Evolutionary conservation across 64 coral and sea anemone species (phyloP), one percentile per base, ranked within the genome.

Genomic region (Stichodactyla mertensii): DNA sequence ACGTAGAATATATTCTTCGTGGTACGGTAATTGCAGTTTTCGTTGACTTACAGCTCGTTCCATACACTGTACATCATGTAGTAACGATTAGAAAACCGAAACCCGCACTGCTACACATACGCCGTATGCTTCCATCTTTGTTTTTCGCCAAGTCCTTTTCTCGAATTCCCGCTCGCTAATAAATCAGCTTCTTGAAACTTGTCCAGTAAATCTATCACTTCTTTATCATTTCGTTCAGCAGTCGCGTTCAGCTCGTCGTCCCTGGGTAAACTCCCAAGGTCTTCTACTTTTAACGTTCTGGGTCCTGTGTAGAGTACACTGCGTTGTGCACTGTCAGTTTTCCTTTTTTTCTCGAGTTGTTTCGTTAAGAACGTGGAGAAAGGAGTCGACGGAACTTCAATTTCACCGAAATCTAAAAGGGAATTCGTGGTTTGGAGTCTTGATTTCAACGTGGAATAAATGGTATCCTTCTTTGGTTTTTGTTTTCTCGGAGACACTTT

Each of bases 151-250:
- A 90, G 78, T 4, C 54, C 82, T 66, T 86, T 90, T 78, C 51
- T 66, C 36, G 36, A 45, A 45, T 66, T 66, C 58, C 89, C 89
- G 26, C 66, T 90, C 22, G 89, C 89, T 62, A 90, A 83, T 80
- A 64, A 86, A 28, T 90, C 85, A 1, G 89, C 89, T 64, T 90
- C 89, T 79, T 86, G 83, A 53, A 90, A 59, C 59, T 86, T 90
- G n/a, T 86, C 89, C 13, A 90, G 45, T 16, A 90, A 77, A 52
- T 90, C 82, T 23, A 78, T 26, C 51, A 86, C 83, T 90, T 71
- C 57, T 51, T 62, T 77, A 52, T 82, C 55, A 52, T 58, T 24
- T 0, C 15, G 45, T n/a, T n/a, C 19, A 27, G n/a, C 70, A 7
- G 58, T 74, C 9, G 1, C 18, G 1, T 78, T 57, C 24, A 62